Percentiles rank a stretch among this genome's conserved stretches.
Conservation (phyloP, 1,140 invertebrate species). For the Sipha flava region DNA sequence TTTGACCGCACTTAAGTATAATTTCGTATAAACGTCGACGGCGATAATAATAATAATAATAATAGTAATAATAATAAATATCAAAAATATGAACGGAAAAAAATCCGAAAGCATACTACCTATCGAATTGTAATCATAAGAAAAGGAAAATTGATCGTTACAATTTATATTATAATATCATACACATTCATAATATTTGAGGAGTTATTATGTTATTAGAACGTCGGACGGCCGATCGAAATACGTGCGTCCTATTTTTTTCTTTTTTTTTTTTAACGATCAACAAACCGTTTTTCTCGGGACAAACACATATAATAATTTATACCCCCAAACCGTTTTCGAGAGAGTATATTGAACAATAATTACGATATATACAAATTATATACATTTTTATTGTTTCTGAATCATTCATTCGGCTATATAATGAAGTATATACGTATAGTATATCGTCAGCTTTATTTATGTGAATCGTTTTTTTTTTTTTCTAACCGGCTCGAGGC, state of each 20-base stretch:
- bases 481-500: neutral
- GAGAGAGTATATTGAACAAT: neutral
- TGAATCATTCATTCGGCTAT: neutral
- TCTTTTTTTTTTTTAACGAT: neutral
- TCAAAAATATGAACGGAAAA: neutral
- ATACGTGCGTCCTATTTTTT: neutral
- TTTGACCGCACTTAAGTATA: slow-evolving; percentile 24
- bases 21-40: slow-evolving; percentile 8
- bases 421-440: neutral
- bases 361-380: slow-evolving; percentile 18
- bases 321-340: slow-evolving; percentile 3
- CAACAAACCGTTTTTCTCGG: neutral
- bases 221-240: neutral
- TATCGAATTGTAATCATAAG: neutral
- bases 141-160: neutral
- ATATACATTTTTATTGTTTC: slow-evolving; percentile 17
- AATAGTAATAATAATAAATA: neutral
- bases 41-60: neutral
- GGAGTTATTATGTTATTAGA: slow-evolving; percentile 12
- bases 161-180: neutral
- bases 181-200: no score
- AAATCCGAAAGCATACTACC: neutral
- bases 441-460: neutral
- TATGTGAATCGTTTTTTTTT: slow-evolving; percentile 7
- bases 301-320: neutral